A percentile compares a stretch with the other conserved stretches of the same genome.
These are phyloP conservation scores for Bungarus multicinctus DNA, from an alignment of 2,113 vertebrate genomes.

Conservation along the genomic window DNA sequence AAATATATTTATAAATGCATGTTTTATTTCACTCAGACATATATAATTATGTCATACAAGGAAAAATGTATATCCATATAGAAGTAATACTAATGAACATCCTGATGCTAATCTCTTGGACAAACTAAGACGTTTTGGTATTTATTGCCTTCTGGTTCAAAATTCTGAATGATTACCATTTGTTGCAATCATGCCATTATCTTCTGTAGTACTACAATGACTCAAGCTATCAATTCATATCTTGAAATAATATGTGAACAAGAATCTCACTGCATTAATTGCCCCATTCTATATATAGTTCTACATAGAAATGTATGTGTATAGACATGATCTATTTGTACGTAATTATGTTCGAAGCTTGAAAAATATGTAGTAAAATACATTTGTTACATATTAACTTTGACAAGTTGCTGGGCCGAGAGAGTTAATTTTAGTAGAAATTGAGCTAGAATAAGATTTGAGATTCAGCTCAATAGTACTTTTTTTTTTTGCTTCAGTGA, in stretches of 20 bases:
- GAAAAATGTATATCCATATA: conserved; percentile 65
- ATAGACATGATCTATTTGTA: background rate
- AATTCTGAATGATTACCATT: background rate
- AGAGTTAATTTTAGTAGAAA: background rate
- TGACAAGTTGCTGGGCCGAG: background rate
- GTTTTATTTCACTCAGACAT: conserved; percentile 74
- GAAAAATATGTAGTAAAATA: background rate
- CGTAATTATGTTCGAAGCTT: background rate
- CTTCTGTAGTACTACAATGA: background rate
- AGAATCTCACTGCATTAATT: background rate
- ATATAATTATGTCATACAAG: conserved; percentile 72
- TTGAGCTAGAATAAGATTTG: background rate
- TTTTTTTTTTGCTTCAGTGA: conserved; percentile 66
- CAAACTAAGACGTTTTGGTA: background rate
- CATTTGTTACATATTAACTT: background rate
- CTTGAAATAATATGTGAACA: background rate
- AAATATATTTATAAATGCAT: conserved; percentile 76
- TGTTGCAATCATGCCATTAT: background rate
- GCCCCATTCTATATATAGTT: background rate
- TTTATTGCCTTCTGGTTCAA: background rate
- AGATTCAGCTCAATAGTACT: conserved; percentile 51
- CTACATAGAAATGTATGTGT: background rate
- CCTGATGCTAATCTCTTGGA: background rate
- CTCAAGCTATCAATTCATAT: background rate
- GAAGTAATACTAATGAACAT: conserved; percentile 65